Base-by-base conservation (phyloP, 1,140 invertebrate species). In the Macrocentrus cingulum region DNA sequence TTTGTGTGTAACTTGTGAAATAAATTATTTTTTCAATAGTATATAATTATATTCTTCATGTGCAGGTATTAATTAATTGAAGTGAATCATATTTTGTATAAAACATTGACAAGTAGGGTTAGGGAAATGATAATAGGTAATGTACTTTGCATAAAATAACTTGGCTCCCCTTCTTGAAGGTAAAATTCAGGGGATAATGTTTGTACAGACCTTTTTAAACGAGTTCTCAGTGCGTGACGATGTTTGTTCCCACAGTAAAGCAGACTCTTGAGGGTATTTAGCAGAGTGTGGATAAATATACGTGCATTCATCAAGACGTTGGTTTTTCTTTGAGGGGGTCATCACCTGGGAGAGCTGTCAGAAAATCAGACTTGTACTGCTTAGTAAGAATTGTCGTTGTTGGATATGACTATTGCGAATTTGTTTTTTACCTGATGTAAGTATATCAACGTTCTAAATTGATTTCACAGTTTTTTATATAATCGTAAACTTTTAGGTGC, bases 191-290 rank as follows among this genome's bases (percentile, higher is more conserved):
- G n/a, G 13, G 22, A 46, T 8, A 46, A 22, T n/a, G 19, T 15
- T 23, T n/a, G n/a, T n/a, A n/a, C n/a, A n/a, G 22, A 15, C 5
- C 22, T 48, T 45, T 48, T 48, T 29, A 48, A 20, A 25, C 29
- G 20, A 23, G 22, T 9, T 13, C 22, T 25, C 45, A 23, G 3
- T 29, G 19, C 22, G 22, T 48, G 45, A 25, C 18, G 45, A 22
- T 13, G 45, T 15, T 22, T n/a, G 20, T 48, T 48, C 45, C 45
- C 45, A 48, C 45, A 48, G 29, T 48, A 16, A 44, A 44, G 19
- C 3, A 44, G 15, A 5, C 25, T 44, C 42, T 3, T 16, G 16
- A 19, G 19, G n/a, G 5, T 19, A 41, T 44, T 44, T 44, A 8
- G 42, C 19, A 19, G n/a, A n/a, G 16, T 44, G 16, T 19, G 4